phyloP scores from a whole-genome alignment of 2,888 invertebrate genomes.

The Microctonus aethiopoides region DNA sequence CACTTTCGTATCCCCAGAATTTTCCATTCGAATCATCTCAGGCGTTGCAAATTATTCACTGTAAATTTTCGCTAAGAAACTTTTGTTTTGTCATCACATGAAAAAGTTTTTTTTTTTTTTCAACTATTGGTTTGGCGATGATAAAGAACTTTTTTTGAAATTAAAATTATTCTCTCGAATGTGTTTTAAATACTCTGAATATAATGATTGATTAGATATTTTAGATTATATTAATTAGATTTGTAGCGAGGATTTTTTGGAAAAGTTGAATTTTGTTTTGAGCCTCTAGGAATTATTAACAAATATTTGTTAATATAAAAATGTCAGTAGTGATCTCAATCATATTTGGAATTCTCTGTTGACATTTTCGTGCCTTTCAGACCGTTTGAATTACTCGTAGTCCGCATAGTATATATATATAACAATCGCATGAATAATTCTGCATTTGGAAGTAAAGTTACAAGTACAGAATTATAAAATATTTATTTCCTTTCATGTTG shows the following conservation, averaged over 20 bases:
- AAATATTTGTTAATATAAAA: neutral
- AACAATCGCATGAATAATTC: neutral
- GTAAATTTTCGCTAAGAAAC: constrained; percentile 14
- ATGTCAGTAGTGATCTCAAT: neutral
- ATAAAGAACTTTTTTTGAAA: neutral
- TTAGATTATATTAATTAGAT: neutral
- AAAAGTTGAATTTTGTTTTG: neutral
- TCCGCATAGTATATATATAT: neutral
- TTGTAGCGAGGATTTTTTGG: neutral
- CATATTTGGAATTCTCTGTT: neutral
- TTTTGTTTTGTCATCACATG: constrained; percentile 12
- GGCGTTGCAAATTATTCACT: constrained; percentile 22
- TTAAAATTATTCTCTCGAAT: neutral
- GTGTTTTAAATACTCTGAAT: neutral
- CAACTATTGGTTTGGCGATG: neutral
- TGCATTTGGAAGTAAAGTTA: neutral
- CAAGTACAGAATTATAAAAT: neutral
- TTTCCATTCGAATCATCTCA: constrained; percentile 18
- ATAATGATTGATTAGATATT: neutral
- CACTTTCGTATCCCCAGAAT: constrained; percentile 8
- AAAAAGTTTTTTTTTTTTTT: constrained; percentile 4
- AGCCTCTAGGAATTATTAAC: neutral
- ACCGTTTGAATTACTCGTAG: neutral
- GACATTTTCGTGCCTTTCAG: neutral
- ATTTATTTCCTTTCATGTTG: neutral